Base-by-base conservation (phyloP, 2,113 vertebrate species). In the Heterocephalus glaber region DNA sequence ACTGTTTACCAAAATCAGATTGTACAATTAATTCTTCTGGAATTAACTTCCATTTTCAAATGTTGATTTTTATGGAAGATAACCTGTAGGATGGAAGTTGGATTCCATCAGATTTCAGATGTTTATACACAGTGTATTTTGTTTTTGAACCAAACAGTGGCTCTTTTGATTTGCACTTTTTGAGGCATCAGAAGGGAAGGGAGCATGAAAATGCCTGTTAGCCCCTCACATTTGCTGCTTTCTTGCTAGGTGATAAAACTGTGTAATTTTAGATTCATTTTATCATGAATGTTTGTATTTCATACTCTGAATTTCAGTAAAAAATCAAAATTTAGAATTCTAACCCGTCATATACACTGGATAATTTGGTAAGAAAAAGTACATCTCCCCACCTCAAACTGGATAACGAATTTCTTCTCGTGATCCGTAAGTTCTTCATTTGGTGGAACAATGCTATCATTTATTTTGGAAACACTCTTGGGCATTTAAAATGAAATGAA, bases 1-100 rank as follows among this genome's bases (percentile, higher is more conserved):
- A 99, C 99, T 92, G 99, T 99, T 1, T 99, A 99, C 98, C 99
- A 99, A 98, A 99, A 99, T 98, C 99, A 99, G 98, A 99, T 99
- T 63, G 99, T 99, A 97, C 99, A 99, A 97, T 98, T 99, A 92
- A 99, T 99, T 93, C 98, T 99, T 56, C 98, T 99, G 87, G 99
- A 99, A 98, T 98, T 99, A 86, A 99, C 99, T 86, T 98, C 98
- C 86, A 96, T 99, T 95, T 99, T 99, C 26, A 99, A 99, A 96
- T 98, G 98, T 79, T 99, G 98, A 99, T 26, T 10, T 96, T 92
- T 92, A 81, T 12, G 82, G 93, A 83, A 97, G 79, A 95, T 92
- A 89, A 95, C 96, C 97, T 96, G 95, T 97, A 97, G 61, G 56
- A 56, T 70, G 80, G 96, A 96, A 97, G 94, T 93, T 90, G 96